Evolutionary conservation across 2,888 invertebrate species (phyloP), one percentile per base, ranked within the genome.

Genomic region (Campopleginae sp.): DNA sequence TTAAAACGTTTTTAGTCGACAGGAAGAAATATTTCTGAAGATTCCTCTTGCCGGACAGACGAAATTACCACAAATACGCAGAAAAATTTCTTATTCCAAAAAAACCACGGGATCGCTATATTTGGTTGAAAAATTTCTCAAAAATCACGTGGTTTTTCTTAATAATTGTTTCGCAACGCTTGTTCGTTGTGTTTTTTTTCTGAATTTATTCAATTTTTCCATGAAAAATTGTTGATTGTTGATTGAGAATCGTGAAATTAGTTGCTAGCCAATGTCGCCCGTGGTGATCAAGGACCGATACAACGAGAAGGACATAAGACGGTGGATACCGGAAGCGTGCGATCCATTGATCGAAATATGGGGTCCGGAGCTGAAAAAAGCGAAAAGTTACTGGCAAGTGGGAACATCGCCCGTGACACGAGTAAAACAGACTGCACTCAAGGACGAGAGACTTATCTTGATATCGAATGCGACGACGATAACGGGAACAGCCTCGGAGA

Each of bases 361-460:
- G 23, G 68, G 74, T 0, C 80, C 84, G 10, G 71, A 80, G 46
- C 27, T 84, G 33, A 77, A 68, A 12, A 75, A 63, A 14, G 0
- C 1, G 0, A 61, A 17, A 12, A 74, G 77, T 38, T 70, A 74
- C 46, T 84, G 84, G 84, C 84, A 80, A n/a, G 63, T 84, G 51
- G 80, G 68, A 2, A 72, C 76, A 1, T 61, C 81, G 8, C 33
- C 38, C 23, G 31, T 79, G n/a, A 70, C 63, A 17, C 84, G 84
- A 12, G 84, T 81, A 0, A 85, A 85, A 63, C 65, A 65, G 6
- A 66, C 51, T 10, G 38, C 58, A 1, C 51, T 81, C 0, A 14
- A 27, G 5, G 33, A 72, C 1, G 17, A 65, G 17, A 33, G 19
- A 27, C 0, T 0, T 0, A 63, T 81, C 38, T 1, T 0, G 2